Percentiles rank a stretch among this genome's conserved stretches.
These are phyloP conservation scores for Alviniconcha strummeri DNA, from an alignment of 2,888 invertebrate species.

Conservation along the genomic window DNA sequence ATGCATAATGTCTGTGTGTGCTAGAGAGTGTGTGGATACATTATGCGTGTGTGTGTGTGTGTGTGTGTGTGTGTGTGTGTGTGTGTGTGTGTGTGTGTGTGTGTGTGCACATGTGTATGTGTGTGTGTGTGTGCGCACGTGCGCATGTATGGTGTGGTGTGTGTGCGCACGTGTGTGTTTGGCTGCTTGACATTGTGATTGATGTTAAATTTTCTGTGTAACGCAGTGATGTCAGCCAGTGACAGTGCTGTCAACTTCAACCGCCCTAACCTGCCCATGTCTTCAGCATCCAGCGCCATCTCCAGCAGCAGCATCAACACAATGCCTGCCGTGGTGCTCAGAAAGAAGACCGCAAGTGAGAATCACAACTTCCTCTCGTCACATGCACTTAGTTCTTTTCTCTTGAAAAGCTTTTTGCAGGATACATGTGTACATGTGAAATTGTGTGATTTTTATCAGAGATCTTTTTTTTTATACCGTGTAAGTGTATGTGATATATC, in stretches of 20 bases:
- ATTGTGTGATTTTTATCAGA: no score
- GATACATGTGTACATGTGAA: no score
- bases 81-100: neutral
- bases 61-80: neutral
- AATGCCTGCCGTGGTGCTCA: constrained; percentile 14
- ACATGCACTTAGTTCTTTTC: no score
- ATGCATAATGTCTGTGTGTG: no score
- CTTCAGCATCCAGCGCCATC: neutral
- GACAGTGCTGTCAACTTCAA: constrained; percentile 34
- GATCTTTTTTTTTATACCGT: no score
- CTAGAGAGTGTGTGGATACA: neutral
- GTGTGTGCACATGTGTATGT: neutral
- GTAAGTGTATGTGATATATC: no score
- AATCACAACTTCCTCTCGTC: neutral
- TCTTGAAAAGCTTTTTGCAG: no score
- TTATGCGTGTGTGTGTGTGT: neutral
- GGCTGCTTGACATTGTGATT: neutral
- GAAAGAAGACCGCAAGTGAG: constrained; percentile 27
- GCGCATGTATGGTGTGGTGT: neutral
- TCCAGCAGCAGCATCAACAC: constrained; percentile 27
- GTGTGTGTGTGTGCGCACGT: neutral
- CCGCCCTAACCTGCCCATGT: neutral
- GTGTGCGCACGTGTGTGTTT: neutral
- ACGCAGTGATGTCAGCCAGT: constrained; percentile 37
- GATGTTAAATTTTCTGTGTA: neutral